phyloP scores from a whole-genome alignment of 2,797 vertebrate genomes.

The Distichodus sexfasciatus region DNA sequence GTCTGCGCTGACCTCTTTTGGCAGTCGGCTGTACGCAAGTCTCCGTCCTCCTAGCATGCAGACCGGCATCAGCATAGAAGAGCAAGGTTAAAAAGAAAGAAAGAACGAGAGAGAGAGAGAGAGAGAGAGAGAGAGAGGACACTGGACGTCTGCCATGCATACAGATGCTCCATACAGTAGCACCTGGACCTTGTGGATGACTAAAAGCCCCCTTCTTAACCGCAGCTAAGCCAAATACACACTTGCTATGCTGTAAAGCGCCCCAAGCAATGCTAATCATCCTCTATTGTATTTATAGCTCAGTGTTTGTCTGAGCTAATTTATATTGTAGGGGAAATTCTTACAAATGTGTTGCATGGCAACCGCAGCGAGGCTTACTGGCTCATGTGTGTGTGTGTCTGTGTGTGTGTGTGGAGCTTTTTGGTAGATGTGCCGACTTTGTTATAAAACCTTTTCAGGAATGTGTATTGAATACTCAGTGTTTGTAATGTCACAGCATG shows the following conservation, averaged over 20 bases:
- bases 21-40: conserved; percentile 15
- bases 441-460: too few relatives aligned
- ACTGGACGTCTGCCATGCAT: conserved; percentile 50
- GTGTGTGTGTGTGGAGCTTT: too few relatives aligned
- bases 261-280: conserved; percentile 60
- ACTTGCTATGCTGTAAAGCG: conserved; percentile 32
- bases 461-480: too few relatives aligned
- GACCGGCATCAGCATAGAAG: conserved; percentile 54
- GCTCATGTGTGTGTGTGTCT: not conserved
- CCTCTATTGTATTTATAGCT: conserved; percentile 49
- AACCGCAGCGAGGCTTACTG: conserved; percentile 23
- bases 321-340: conserved; percentile 14
- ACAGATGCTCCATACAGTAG: conserved; percentile 62
- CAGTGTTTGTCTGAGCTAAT: conserved; percentile 24
- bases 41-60: conserved; percentile 31
- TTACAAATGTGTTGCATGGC: conserved; percentile 44
- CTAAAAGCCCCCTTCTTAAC: conserved; percentile 27
- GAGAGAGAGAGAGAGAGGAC: conserved; percentile 28
- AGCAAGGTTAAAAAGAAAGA: not conserved
- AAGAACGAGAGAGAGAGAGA: not conserved
- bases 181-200: conserved; percentile 48
- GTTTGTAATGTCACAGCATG: too few relatives aligned
- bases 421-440: too few relatives aligned
- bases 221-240: conserved; percentile 33
- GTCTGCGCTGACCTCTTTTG: conserved; percentile 42